A percentile compares a stretch with the other conserved stretches of the same genome.
These are phyloP conservation scores for Phylloscopus whistleri DNA, from an alignment of 2,113 vertebrate species.

Conservation along the genomic window DNA sequence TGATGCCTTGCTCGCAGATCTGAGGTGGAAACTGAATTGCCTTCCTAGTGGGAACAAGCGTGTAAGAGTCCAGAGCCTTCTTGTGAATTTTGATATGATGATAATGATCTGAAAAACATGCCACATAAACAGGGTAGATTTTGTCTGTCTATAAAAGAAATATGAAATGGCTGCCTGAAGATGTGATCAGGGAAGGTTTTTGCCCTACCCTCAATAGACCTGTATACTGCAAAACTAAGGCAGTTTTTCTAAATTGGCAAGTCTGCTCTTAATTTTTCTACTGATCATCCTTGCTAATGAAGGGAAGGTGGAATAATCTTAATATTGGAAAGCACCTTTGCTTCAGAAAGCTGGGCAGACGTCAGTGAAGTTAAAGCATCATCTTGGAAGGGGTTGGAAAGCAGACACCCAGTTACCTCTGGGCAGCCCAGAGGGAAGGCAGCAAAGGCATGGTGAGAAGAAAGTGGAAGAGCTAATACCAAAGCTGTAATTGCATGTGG, in stretches of 20 bases:
- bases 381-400: not conserved
- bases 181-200: not conserved
- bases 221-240: not conserved
- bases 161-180: not conserved
- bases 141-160: not conserved
- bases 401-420: not conserved
- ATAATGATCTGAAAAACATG: not conserved
- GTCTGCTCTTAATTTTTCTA: not conserved
- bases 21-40: not conserved
- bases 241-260: not conserved
- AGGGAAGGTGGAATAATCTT: not conserved
- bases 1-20: not conserved
- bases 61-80: not conserved
- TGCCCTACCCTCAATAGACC: not conserved
- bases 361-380: not conserved
- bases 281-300: not conserved
- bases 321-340: not conserved
- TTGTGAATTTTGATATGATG: not conserved
- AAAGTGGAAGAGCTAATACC: not conserved
- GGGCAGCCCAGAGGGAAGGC: not conserved
- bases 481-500: not conserved
- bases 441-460: not conserved
- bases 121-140: not conserved
- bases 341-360: not conserved
- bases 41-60: not conserved